A percentile compares a stretch with the other conserved stretches of the same genome.
Evolutionary conservation across 2,888 invertebrate genomes (phyloP).

Genomic region (Gandaritis pyraliata): DNA sequence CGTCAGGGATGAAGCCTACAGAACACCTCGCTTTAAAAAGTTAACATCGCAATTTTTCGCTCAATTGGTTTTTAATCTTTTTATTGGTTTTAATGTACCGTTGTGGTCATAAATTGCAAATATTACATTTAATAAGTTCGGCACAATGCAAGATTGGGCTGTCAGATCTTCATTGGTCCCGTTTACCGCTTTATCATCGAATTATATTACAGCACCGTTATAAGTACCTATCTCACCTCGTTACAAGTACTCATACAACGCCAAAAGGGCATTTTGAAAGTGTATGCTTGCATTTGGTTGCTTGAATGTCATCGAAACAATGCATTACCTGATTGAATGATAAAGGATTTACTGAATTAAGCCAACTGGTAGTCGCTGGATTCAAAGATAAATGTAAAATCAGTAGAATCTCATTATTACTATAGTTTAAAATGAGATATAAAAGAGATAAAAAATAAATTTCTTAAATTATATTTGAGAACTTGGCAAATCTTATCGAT

Average conservation of each 20-base stretch:
- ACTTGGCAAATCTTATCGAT: too few species aligned
- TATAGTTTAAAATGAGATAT: too few species aligned
- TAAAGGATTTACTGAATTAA: too few species aligned
- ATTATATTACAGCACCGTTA: constrained; percentile 59
- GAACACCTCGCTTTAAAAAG: too few species aligned
- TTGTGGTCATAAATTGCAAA: constrained; percentile 42
- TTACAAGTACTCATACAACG: neutral
- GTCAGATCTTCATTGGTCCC: constrained; percentile 49
- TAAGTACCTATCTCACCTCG: constrained; percentile 21
- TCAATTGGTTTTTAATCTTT: neutral
- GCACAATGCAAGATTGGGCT: constrained; percentile 38
- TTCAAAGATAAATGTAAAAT: too few species aligned
- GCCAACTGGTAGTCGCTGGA: too few species aligned
- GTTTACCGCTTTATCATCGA: constrained; percentile 60
- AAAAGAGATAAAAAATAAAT: too few species aligned
- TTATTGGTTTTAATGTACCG: constrained; percentile 29
- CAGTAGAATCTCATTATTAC: too few species aligned
- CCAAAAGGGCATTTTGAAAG: neutral
- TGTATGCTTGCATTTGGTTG: constrained; percentile 1
- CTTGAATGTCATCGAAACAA: too few species aligned
- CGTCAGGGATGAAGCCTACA: too few species aligned
- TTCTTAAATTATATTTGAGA: too few species aligned
- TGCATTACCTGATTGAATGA: too few species aligned
- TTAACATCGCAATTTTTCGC: neutral
- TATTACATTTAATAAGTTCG: constrained; percentile 41